Evolutionary conservation across 1,140 invertebrate species (phyloP).

Genomic region (Solen grandis): DNA sequence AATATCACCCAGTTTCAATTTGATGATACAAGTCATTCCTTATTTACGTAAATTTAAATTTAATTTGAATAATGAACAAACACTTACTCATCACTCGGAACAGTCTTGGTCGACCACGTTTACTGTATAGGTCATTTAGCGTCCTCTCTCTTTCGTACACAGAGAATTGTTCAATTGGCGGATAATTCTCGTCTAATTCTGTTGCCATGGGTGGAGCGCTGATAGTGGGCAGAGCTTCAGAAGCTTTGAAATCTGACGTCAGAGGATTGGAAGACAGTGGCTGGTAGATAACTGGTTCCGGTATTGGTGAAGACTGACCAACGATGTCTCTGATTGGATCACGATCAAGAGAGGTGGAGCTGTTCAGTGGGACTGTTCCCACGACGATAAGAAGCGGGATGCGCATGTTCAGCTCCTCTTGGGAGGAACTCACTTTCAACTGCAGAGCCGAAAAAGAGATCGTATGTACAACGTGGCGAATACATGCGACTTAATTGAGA

Average conservation of each 20-base stretch:
- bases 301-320: neutral
- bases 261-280: neutral
- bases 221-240: neutral
- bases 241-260: neutral
- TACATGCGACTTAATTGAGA: no score
- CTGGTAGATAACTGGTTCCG: neutral
- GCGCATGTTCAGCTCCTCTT: constrained; percentile 11
- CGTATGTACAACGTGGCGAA: no score
- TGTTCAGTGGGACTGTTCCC: constrained; percentile 24
- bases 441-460: neutral
- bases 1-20: no score
- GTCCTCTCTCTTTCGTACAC: constrained; percentile 30
- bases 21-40: no score
- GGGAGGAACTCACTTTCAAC: constrained; percentile 16
- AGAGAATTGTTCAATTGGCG: constrained; percentile 36
- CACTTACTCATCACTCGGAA: constrained; percentile 40
- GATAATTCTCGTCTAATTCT: constrained; percentile 41
- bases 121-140: constrained; percentile 20
- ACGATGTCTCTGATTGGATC: constrained; percentile 26
- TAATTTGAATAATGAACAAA: no score
- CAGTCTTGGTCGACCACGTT: neutral
- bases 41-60: no score
- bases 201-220: constrained; percentile 47
- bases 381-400: constrained; percentile 35
- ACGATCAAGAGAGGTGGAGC: neutral